Percentiles rank a stretch among this genome's conserved stretches.
phyloP scores from a whole-genome alignment of 1,140 invertebrate species.

The Nasonia giraulti region DNA sequence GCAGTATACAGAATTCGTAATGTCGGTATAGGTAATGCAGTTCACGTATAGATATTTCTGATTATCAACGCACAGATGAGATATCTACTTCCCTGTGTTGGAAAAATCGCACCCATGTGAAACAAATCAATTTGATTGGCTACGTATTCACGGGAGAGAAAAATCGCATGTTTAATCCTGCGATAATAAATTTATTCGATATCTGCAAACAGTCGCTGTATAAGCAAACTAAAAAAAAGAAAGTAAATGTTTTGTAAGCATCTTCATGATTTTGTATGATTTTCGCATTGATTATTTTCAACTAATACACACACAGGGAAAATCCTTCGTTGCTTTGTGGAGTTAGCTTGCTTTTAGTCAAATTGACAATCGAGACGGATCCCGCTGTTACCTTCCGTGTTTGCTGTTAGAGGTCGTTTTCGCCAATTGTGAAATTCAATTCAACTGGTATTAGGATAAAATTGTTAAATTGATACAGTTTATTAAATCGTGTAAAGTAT shows the following conservation, averaged over 20 bases:
- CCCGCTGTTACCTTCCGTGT: not conserved
- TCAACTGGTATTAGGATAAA: not conserved
- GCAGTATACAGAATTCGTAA: not conserved
- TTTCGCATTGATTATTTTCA: not conserved
- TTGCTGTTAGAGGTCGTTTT: not conserved
- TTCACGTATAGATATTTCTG: too few species aligned
- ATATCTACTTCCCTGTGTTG: too few species aligned
- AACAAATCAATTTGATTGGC: too few species aligned
- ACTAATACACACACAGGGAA: not conserved
- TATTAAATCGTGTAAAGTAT: slow-evolving; percentile 40
- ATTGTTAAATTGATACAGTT: slow-evolving; percentile 27
- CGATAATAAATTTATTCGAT: not conserved
- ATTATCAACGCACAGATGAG: too few species aligned
- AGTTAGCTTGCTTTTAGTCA: slow-evolving; percentile 4
- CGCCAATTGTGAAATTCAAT: not conserved
- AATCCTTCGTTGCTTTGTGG: not conserved
- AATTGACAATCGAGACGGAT: not conserved
- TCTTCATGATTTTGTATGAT: not conserved
- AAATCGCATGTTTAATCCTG: too few species aligned
- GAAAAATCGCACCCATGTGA: too few species aligned
- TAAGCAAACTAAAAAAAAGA: not conserved
- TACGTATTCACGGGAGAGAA: too few species aligned
- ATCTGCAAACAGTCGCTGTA: not conserved
- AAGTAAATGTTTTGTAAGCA: not conserved
- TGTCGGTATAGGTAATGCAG: too few species aligned